phyloP scores from a whole-genome alignment of 2,113 vertebrate genomes.

The Petrocephalus microphthalmus region DNA sequence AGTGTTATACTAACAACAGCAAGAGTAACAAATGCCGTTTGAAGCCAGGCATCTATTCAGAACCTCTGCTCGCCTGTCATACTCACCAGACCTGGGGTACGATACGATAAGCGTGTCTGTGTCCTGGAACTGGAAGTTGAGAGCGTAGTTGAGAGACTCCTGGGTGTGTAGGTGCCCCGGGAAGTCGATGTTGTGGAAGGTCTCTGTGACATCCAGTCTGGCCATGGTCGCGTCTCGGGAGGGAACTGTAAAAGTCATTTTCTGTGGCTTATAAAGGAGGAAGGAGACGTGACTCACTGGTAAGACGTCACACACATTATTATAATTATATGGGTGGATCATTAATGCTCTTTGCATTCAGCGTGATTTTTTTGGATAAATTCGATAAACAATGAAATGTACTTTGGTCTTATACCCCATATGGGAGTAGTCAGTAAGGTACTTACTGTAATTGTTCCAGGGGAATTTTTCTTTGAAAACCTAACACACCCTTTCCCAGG shows the following conservation, averaged over 20 bases:
- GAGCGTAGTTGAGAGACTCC: conserved; percentile 60
- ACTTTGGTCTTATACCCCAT: not conserved
- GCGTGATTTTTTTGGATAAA: not conserved
- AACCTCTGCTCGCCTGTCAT: not conserved
- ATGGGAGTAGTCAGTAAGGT: not conserved
- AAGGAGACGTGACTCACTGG: not conserved
- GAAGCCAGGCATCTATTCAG: not conserved
- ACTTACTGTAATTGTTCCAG: not conserved
- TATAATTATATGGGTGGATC: not conserved
- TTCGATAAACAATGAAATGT: not conserved
- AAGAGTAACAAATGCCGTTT: not conserved
- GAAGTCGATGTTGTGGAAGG: conserved; percentile 56
- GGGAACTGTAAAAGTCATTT: not conserved
- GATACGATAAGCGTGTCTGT: conserved; percentile 68
- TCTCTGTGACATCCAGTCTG: conserved; percentile 62
- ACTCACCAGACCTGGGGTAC: conserved; percentile 79
- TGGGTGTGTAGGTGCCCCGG: conserved; percentile 72
- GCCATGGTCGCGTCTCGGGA: conserved; percentile 50
- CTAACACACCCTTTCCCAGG: not conserved
- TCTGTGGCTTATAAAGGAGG: not conserved
- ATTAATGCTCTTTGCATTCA: not conserved
- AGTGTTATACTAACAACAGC: too few relatives aligned
- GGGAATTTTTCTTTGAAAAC: not conserved
- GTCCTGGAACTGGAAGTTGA: conserved; percentile 60
- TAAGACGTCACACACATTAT: too few relatives aligned